phyloP scores from a whole-genome alignment of 2,113 vertebrate genomes.

The Camelus dromedarius region DNA sequence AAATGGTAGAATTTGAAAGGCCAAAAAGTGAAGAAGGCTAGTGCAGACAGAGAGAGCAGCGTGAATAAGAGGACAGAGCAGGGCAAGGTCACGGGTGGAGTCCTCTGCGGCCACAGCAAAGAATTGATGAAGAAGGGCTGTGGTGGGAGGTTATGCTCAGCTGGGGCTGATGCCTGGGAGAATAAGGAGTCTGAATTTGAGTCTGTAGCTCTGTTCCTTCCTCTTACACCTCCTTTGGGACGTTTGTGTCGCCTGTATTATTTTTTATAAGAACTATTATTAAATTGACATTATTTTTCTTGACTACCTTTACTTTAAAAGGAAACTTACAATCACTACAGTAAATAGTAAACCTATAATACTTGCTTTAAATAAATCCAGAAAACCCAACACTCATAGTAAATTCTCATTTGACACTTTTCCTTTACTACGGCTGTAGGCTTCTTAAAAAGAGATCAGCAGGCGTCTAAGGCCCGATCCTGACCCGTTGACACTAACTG shows the following conservation, averaged over 20 bases:
- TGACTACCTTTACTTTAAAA: conserved; percentile 19
- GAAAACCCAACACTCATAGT: background rate
- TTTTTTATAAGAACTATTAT: background rate
- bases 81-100: background rate
- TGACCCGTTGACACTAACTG: background rate
- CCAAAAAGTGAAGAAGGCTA: background rate
- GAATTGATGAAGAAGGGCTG: background rate
- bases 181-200: background rate
- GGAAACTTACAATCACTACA: background rate
- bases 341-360: background rate
- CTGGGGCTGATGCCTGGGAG: background rate
- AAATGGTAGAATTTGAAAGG: background rate
- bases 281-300: background rate
- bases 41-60: background rate
- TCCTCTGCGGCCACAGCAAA: background rate
- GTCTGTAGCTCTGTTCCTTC: background rate
- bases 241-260: background rate
- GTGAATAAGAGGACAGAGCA: accelerated
- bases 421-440: background rate
- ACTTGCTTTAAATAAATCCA: conserved; percentile 10
- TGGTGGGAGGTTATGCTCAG: background rate
- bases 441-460: background rate
- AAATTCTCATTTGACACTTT: background rate
- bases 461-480: background rate
- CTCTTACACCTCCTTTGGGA: background rate